Conservation (phyloP, 1,140 invertebrate genomes). For the Lethocerus indicus region DNA sequence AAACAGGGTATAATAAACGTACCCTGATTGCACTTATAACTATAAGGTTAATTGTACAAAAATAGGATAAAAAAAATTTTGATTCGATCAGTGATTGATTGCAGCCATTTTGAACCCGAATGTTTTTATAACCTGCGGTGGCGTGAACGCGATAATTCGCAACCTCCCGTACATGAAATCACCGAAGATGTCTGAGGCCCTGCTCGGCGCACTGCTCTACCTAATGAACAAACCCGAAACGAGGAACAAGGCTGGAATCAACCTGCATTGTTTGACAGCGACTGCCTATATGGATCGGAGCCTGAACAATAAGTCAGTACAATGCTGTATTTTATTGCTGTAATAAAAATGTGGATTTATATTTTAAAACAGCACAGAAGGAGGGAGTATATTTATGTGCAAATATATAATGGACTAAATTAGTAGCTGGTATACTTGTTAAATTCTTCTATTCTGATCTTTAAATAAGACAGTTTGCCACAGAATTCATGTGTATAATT, state of each 20-base stretch:
- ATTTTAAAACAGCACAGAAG: too few relatives aligned
- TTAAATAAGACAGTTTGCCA: too few relatives aligned
- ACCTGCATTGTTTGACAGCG: conserved; percentile 68
- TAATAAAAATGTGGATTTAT: too few relatives aligned
- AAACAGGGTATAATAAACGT: too few relatives aligned
- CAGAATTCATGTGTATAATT: too few relatives aligned
- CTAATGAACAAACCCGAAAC: conserved; percentile 76
- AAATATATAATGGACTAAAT: too few relatives aligned
- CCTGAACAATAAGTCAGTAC: conserved; percentile 35
- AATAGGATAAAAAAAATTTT: conserved; percentile 9
- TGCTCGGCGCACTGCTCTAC: conserved; percentile 71
- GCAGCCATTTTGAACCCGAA: conserved; percentile 65
- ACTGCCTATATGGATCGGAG: conserved; percentile 66
- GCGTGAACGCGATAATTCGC: conserved; percentile 61
- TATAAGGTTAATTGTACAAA: not conserved
- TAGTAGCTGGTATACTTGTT: too few relatives aligned
- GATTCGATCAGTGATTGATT: conserved; percentile 20
- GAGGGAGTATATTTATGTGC: too few relatives aligned
- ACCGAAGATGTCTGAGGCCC: conserved; percentile 42
- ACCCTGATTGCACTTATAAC: too few relatives aligned
- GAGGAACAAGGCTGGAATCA: conserved; percentile 48
- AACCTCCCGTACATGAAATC: conserved; percentile 54
- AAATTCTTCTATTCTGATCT: too few relatives aligned
- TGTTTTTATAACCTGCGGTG: conserved; percentile 64
- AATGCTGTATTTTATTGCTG: not conserved